A percentile compares a stretch with the other conserved stretches of the same genome.
Evolutionary conservation across 2,113 vertebrate genomes (phyloP).

Genomic region (Gasterosteus nipponicus): DNA sequence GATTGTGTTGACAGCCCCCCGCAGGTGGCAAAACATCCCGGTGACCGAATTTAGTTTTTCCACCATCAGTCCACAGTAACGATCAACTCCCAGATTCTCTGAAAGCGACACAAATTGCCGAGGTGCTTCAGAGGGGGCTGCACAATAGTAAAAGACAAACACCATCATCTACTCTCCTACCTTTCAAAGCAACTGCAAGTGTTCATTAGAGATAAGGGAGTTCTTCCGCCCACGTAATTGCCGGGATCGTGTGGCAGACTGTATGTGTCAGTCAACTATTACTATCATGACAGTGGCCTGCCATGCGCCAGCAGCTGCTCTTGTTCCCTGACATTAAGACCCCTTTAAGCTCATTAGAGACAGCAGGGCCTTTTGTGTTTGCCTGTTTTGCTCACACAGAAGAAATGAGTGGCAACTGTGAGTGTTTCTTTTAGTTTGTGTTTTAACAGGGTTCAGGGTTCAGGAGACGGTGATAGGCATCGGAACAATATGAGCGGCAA

Average conservation of each 20-base stretch:
- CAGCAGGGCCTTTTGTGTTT: constrained; percentile 29
- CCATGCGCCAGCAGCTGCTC: constrained; percentile 41
- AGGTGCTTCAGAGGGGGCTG: constrained; percentile 36
- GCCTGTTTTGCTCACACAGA: constrained; percentile 30
- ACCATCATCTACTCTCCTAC: not conserved
- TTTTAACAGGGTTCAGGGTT: constrained; percentile 8
- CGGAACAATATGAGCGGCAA: not conserved
- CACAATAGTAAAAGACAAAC: constrained; percentile 24
- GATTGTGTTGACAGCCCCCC: not conserved
- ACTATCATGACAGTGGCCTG: constrained; percentile 61
- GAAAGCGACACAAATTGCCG: constrained; percentile 25
- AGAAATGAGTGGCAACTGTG: constrained; percentile 38
- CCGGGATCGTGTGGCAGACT: constrained; percentile 66
- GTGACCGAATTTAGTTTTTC: not conserved
- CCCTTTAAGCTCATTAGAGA: constrained; percentile 64
- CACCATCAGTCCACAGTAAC: constrained; percentile 6
- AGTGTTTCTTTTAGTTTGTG: constrained; percentile 17
- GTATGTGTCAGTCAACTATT: constrained; percentile 64
- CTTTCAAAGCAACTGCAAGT: constrained; percentile 78
- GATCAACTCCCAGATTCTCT: constrained; percentile 23
- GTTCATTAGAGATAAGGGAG: constrained; percentile 85
- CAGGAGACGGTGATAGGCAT: not conserved
- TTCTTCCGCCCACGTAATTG: constrained; percentile 79
- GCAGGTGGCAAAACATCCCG: not conserved
- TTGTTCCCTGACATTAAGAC: constrained; percentile 60